A percentile compares a stretch with the other conserved stretches of the same genome.
Conservation (phyloP, 2,888 invertebrate species). For the Timema podura region DNA sequence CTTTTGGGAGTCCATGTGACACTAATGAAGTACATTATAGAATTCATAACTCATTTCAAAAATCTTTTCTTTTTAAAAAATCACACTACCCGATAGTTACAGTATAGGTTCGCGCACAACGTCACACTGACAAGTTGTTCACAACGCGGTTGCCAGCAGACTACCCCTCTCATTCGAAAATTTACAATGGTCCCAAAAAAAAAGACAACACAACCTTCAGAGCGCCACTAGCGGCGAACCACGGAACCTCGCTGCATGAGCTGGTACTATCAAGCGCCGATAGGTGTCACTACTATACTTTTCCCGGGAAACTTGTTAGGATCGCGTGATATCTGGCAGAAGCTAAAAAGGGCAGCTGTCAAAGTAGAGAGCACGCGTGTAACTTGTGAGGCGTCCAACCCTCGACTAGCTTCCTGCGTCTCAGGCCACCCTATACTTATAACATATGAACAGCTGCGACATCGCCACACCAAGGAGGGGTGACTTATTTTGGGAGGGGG, state of each 20-base stretch:
- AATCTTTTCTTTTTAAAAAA: background rate
- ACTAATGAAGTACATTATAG: too few species aligned
- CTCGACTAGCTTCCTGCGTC: constrained; percentile 24
- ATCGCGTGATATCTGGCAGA: background rate
- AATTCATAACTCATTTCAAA: too few species aligned
- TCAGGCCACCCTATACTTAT: constrained; percentile 46
- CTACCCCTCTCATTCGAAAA: background rate
- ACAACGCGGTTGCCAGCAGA: constrained; percentile 14
- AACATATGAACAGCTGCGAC: constrained; percentile 43
- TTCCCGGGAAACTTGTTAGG: background rate
- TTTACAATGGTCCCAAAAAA: too few species aligned
- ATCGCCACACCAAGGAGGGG: too few species aligned
- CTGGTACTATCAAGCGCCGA: background rate
- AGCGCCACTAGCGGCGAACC: constrained; percentile 4
- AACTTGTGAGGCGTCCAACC: constrained; percentile 17
- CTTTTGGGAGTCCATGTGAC: too few species aligned
- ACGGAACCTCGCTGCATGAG: background rate
- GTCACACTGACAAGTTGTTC: background rate
- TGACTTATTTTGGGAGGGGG: too few species aligned
- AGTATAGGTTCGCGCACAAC: background rate
- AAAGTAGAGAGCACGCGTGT: background rate
- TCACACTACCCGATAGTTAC: background rate
- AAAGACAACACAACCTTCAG: too few species aligned
- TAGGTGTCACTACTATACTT: background rate
- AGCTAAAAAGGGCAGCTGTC: background rate